Base-by-base conservation (phyloP, 2,888 invertebrate genomes). In the Timandra comae region DNA sequence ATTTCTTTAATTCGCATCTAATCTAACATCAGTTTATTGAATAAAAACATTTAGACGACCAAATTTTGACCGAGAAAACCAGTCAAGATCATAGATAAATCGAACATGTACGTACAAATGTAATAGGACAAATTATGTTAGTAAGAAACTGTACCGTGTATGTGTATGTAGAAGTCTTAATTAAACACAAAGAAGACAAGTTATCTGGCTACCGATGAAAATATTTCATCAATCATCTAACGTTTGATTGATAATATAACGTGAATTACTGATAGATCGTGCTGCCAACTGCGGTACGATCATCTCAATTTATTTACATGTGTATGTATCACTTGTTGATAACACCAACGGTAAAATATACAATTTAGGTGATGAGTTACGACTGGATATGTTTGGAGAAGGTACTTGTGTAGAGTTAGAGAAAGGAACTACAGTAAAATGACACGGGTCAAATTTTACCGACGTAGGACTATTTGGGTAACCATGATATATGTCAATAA, bases 271-370 rank as follows among this genome's bases (percentile, higher is more conserved):
- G 84, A 85, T 84, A 77, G 73, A 78, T 76, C 61, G 68, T 65
- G 71, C 76, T 77, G 77, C 73, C 76, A 66, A 63, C 69, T 52
- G 59, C 61, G 67, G 73, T 74, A 74, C 67, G 70, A 66, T 75
- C 77, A 63, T 77, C 75, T 78, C 81, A 74, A 82, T 82, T 80
- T 84, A 81, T 84, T 84, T 84, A 82, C 80, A 84, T 81, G 72
- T 80, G 79, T 77, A 69, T 71, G 74, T 79, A 72, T 67, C 66
- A 81, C 80, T 81, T 84, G 82, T 81, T 82, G 79, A 80, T 74
- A 65, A 65, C 73, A 57, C 66, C 69, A 72, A 72, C 74, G 73
- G 71, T 77, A 69, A 59, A 69, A 66, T 52, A 63, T 67, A 60
- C 16, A 5, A 54, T 58, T 64, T 63, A 48, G 26, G 34, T 30